Base-by-base conservation (phyloP, 2,113 vertebrate species). In the Amblyopsis rosae region DNA sequence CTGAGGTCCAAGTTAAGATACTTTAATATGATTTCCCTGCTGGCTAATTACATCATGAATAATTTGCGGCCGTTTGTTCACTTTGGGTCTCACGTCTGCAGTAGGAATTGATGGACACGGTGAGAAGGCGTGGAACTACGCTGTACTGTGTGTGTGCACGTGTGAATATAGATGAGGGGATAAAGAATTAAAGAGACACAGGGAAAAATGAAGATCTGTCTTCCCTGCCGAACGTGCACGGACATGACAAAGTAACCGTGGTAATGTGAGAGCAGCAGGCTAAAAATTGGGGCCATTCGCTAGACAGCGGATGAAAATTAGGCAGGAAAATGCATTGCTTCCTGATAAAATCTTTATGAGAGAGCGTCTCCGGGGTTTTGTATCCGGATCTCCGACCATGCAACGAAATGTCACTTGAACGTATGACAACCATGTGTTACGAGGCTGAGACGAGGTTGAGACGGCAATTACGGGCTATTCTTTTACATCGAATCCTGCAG, bases 31-130 rank as follows among this genome's bases (percentile, higher is more conserved):
- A 81, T 81, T 87, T 84, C 76, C 79, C 76, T 55, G 6, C 67
- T 74, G 74, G 79, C 76, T 82, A 85, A 90, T 90, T 91, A 81
- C 80, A 86, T 84, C 80, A 77, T 88, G 67, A 89, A 86, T 89
- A 86, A 89, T 90, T 87, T 84, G 77, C 62, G 70, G 60, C 63
- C 50, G 12, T 64, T 83, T 58, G 77, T 63, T 68, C 45, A 80
- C 67, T 66, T 60, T 56, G 69, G 73, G 67, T 73, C 70, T 77
- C 67, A 78, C 75, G 77, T 82, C 65, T 74, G 51, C 66, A 73
- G 75, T 50, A 66, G 46, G 73, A 64, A 70, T 47, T 69, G 69
- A 82, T 55, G 49, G 59, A 11, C n/a, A 57, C n/a, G 13, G 33
- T 15, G 11, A 41, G 59, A 1, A n/a, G 6, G 59, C 55, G 17